Base-by-base conservation (phyloP, 1,140 invertebrate species). In the Meteorus sp. region DNA sequence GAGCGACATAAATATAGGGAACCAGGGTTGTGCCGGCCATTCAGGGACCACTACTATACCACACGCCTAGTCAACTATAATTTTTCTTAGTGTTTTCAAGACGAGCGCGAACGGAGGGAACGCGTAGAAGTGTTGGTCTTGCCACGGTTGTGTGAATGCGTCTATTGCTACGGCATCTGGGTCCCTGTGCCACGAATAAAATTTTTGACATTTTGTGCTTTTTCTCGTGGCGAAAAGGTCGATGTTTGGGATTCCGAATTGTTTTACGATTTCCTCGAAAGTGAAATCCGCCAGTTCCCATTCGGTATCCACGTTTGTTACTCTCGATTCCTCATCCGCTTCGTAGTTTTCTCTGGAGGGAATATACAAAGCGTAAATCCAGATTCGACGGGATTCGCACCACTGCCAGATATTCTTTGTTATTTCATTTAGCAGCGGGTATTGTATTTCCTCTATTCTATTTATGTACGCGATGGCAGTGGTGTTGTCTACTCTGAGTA, bases 71-170 rank as follows among this genome's bases (percentile, higher is more conserved):
- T 73, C 70, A 20, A 29, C 3, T 9, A 63, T 61, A n/a, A 71
- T 67, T 60, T 69, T 72, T 50, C 58, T n/a, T 5, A 71, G 47
- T 6, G 45, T 37, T 52, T 50, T 62, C 7, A 62, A 20, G 43
- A 68, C 68, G 13, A 70, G n/a, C 0, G 61, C 27, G 59, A 75
- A 75, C 1, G 64, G 69, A 1, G 63, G 66, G 33, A 71, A 69
- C 9, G 62, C 66, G 39, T 66, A 70, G 39, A 67, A 66, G 35
- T 56, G 29, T 1, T 45, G 5, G 7, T 41, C 8, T 8, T 23
- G 3, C 37, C 51, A 54, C 22, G 7, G 25, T 2, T 25, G 1
- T 41, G 51, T 54, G 17, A 54, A 54, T 23, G 51, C 51, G 15
- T 54, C 51, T 39, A 43, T 20, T 5, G 22, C 25, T 17, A 41